Percentiles rank a stretch among this genome's conserved stretches.
These are phyloP conservation scores for Conger conger DNA, from an alignment of 2,113 vertebrate genomes.

Conservation along the genomic window DNA sequence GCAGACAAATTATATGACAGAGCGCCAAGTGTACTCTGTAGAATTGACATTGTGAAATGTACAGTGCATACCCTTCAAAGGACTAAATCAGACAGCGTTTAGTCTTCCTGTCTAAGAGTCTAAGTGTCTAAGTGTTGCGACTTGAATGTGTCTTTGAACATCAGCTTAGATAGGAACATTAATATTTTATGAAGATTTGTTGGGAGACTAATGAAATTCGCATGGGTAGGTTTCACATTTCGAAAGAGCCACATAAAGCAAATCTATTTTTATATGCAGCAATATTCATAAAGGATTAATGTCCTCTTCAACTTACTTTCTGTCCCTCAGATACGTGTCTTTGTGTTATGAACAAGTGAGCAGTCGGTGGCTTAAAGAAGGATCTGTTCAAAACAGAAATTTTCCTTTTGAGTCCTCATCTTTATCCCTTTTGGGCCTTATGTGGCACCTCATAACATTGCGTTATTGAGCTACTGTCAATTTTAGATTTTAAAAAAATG, in stretches of 20 bases:
- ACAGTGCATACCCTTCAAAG: not conserved
- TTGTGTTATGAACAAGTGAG: not conserved
- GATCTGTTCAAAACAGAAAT: too few species aligned
- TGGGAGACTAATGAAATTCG: slow-evolving; percentile 1
- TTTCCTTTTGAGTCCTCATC: too few species aligned
- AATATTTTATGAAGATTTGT: not conserved
- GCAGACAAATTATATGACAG: not conserved
- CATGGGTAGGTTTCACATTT: not conserved
- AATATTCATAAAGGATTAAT: not conserved
- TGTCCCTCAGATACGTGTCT: not conserved
- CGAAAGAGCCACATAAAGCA: not conserved
- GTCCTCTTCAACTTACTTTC: not conserved
- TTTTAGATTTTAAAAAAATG: too few species aligned
- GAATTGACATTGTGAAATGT: too few species aligned
- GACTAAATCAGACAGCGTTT: not conserved
- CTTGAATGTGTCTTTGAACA: not conserved
- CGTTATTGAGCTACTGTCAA: too few species aligned
- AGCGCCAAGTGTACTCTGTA: not conserved
- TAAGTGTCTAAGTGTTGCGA: not conserved
- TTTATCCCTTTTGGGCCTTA: too few species aligned
- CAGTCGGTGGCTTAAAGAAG: not conserved
- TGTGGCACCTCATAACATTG: too few species aligned
- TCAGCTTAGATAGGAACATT: not conserved
- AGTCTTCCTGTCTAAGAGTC: not conserved
- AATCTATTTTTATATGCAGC: not conserved